These are phyloP conservation scores for Otis tarda DNA, from an alignment of 2,113 vertebrate species.

Conservation along the genomic window DNA sequence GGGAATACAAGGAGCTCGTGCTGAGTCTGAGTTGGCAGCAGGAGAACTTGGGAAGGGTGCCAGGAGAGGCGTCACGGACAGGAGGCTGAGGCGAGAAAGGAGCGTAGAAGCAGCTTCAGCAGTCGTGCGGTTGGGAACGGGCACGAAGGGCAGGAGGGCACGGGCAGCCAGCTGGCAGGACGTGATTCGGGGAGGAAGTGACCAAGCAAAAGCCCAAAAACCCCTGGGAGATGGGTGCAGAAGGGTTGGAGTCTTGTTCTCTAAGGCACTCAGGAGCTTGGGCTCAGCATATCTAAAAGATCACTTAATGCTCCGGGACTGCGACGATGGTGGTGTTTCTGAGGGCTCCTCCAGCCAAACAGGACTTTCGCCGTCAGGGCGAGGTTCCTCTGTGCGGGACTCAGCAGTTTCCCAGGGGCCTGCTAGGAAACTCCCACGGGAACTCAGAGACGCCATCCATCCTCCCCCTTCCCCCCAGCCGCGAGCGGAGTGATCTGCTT, in stretches of 20 bases:
- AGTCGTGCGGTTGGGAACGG: rapidly evolving
- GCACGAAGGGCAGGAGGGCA: neutral
- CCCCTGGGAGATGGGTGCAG: neutral
- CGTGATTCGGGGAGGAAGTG: neutral
- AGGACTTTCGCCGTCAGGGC: neutral
- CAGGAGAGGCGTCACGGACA: neutral
- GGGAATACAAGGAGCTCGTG: conserved; percentile 4
- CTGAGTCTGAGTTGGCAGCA: conserved; percentile 23
- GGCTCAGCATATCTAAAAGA: neutral
- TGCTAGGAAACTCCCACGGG: conserved; percentile 25
- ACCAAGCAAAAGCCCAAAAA: neutral
- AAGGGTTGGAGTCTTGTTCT: neutral
- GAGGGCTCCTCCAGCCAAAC: neutral
- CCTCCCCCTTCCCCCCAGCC: neutral
- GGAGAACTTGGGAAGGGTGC: conserved; percentile 19
- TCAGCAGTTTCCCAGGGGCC: conserved; percentile 38
- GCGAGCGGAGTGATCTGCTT: neutral
- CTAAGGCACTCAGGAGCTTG: neutral
- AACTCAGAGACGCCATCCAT: neutral
- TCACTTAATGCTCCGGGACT: neutral
- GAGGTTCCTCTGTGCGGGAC: neutral
- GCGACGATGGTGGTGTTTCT: neutral
- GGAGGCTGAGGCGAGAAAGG: neutral
- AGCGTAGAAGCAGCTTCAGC: neutral
- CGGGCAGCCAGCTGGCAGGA: neutral